These are phyloP conservation scores for Pediacus dermestoides DNA, from an alignment of 2,888 invertebrate species.

Conservation along the genomic window DNA sequence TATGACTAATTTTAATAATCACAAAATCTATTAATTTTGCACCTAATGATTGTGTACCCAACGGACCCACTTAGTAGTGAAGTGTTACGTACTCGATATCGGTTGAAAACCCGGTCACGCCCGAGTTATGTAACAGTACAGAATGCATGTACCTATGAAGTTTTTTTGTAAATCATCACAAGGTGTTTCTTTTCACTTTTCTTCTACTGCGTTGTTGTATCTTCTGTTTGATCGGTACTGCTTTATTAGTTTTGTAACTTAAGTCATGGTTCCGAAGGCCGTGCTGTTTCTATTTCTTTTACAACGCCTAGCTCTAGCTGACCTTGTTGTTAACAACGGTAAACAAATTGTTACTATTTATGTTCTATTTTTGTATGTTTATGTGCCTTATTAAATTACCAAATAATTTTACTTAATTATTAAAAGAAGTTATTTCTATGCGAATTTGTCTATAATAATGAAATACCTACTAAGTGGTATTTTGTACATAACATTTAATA, in stretches of 20 bases:
- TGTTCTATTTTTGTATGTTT: not conserved
- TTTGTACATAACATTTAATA: slow-evolving; percentile 4
- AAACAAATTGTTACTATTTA: not conserved
- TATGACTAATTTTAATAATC: too few species aligned
- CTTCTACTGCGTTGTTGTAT: slow-evolving; percentile 22
- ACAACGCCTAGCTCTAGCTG: too few species aligned
- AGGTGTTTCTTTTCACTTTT: slow-evolving; percentile 22
- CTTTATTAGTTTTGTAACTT: too few species aligned
- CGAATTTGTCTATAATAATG: too few species aligned
- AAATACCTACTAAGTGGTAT: slow-evolving; percentile 2
- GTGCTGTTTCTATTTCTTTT: not conserved
- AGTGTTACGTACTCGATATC: slow-evolving; percentile 29
- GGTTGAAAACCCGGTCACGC: slow-evolving; percentile 29
- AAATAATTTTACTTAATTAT: slow-evolving; percentile 14
- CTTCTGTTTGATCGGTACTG: not conserved
- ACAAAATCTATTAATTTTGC: too few species aligned
- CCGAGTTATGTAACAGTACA: slow-evolving; percentile 34
- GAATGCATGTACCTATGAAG: slow-evolving; percentile 29
- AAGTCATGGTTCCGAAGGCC: not conserved
- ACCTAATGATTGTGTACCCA: too few species aligned
- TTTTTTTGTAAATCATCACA: slow-evolving; percentile 20
- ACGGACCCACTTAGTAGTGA: too few species aligned
- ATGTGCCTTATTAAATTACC: slow-evolving; percentile 25
- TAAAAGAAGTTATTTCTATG: not conserved
- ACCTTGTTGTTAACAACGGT: slow-evolving; percentile 7